phyloP scores from a whole-genome alignment of 2,888 invertebrate genomes.

The Nasonovia ribisnigri region DNA sequence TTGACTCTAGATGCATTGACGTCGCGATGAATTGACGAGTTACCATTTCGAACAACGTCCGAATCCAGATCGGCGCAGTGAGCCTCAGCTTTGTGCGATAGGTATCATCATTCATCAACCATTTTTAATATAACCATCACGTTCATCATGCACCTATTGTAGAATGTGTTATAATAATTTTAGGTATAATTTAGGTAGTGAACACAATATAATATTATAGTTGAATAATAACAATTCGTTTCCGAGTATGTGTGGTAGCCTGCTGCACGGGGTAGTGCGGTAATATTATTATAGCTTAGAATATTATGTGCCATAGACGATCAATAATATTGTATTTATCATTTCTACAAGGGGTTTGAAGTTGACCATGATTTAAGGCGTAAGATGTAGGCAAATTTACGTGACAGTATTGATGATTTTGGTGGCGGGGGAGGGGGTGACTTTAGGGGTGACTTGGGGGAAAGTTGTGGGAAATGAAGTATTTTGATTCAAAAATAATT shows the following conservation, averaged over 20 bases:
- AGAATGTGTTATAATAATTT: too few species aligned
- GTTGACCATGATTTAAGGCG: background rate
- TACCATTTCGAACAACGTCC: background rate
- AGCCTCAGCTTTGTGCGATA: too few species aligned
- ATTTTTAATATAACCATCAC: background rate
- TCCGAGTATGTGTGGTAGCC: background rate
- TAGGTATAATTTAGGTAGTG: too few species aligned
- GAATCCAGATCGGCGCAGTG: background rate
- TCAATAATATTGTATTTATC: background rate
- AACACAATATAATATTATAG: background rate
- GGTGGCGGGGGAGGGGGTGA: too few species aligned
- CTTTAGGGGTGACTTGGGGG: background rate
- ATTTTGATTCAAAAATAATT: background rate
- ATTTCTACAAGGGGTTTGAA: background rate
- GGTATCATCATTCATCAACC: too few species aligned
- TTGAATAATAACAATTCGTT: background rate
- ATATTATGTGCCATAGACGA: background rate
- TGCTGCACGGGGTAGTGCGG: background rate
- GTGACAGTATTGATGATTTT: background rate
- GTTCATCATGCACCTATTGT: background rate
- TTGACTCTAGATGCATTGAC: too few species aligned
- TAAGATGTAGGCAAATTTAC: background rate
- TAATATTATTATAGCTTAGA: background rate
- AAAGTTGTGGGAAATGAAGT: fast-evolving
- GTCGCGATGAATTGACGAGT: too few species aligned